Evolutionary conservation across 1,140 invertebrate species (phyloP), one percentile per base, ranked within the genome.

Genomic region (Lordiphosa mommai): DNA sequence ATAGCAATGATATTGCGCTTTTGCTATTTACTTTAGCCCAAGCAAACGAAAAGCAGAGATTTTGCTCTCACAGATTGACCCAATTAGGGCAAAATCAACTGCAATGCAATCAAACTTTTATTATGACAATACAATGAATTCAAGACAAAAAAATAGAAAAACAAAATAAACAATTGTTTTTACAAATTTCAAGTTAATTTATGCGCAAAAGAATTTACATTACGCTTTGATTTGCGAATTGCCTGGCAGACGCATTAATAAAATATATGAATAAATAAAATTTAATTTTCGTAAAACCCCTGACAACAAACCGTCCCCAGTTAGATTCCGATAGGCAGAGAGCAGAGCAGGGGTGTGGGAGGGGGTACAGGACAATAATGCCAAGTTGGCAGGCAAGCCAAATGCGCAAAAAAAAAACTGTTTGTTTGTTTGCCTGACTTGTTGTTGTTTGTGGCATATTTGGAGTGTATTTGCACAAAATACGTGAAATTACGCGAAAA

Each of bases 401-500:
- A 48, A 49, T 49, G 56, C 47, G 56, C 23, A 41, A 58, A 37
- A 59, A 74, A 74, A 60, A 57, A 61, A 76, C 33, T 56, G 49
- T 66, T 65, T 63, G 61, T 44, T 64, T 69, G 57, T 55, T 60
- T 64, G 49, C 30, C 16, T 8, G 8, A 34, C 9, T 43, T 40
- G 17, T 20, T 49, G 37, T 30, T 50, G 16, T 16, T 47, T 65
- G 70, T 69, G 56, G 74, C 76, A 79, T 79, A 70, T 79, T 82
- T 74, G 70, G 70, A 79, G 71, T 68, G 74, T 79, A 82, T 79
- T 79, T 79, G 74, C 70, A 70, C 70, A 79, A 79, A 79, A 82
- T 79, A 79, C 74, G 74, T 79, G 74, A 82, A 79, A 79, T 79
- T 79, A 79, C 74, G 76, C 74, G 76, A 82, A 82, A 82, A 82